Conservation (phyloP, 2,113 vertebrate genomes). For the Varanus komodoensis region DNA sequence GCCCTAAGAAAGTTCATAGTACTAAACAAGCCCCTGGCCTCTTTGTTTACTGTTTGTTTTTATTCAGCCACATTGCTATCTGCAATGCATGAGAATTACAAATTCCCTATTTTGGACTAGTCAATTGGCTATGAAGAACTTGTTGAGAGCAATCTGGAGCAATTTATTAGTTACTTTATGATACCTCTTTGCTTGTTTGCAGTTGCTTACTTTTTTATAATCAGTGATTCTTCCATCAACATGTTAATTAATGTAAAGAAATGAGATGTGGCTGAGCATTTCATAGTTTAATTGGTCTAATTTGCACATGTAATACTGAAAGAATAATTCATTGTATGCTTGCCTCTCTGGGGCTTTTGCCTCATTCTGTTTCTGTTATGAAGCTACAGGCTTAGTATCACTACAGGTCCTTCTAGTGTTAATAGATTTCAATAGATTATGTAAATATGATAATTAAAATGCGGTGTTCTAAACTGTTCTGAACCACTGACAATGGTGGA, state of each 20-base stretch:
- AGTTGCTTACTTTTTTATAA: neutral
- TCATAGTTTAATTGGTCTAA: conserved; percentile 55
- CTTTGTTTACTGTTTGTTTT: neutral
- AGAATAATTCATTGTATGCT: conserved; percentile 50
- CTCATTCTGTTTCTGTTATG: conserved; percentile 37
- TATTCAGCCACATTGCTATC: neutral
- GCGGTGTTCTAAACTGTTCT: conserved; percentile 24
- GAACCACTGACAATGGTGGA: conserved; percentile 2
- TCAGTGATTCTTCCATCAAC: conserved; percentile 19
- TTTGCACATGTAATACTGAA: conserved; percentile 58
- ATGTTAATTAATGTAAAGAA: conserved; percentile 40
- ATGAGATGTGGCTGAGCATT: conserved; percentile 19
- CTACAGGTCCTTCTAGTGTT: conserved; percentile 26
- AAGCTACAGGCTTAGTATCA: conserved; percentile 34
- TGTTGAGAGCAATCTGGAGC: neutral
- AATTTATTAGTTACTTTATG: neutral
- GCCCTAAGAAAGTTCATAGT: neutral
- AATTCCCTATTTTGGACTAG: neutral
- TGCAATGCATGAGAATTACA: neutral
- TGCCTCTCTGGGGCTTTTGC: conserved; percentile 27
- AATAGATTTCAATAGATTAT: conserved; percentile 19
- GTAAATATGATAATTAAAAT: conserved; percentile 10
- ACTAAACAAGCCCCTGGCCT: neutral
- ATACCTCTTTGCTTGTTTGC: neutral
- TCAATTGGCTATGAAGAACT: neutral